Base-by-base conservation (phyloP, 2,888 invertebrate genomes). In the Disparrhopalites patrizii region DNA sequence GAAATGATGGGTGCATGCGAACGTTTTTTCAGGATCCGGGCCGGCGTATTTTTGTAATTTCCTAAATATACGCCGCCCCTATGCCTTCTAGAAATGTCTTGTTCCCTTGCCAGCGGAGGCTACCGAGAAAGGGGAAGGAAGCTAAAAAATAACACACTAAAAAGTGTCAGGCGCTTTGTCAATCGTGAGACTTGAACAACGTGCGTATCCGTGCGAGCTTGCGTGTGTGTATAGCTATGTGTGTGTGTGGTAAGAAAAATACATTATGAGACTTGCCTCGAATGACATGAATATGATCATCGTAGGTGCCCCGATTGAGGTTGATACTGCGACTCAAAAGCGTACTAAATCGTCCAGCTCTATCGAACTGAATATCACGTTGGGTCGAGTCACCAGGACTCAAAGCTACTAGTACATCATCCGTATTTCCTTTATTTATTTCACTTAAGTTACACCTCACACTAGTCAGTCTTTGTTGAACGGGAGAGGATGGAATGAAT, bases 331-430 rank as follows among this genome's bases (percentile, higher is more conserved):
- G 62, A 33, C 62, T 62, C 20, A 62, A 38, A n/a, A 23, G 75
- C 89, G 88, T 81, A 86, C 85, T 78, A 85, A 85, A 52, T 85
- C 83, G 70, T 85, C 85, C 64, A 84, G 82, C 78, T 82, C 83
- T 74, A 87, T 87, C 28, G 8, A 55, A 52, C 8, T 38, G 18
- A 33, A 50, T 25, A 51, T 20, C 40, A 31, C 38, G n/a, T 30
- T 23, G 8, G 8, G 15, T 25, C 50, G 31, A 13, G 30, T 60
- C 5, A 28, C 5, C 28, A n/a, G 27, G 30, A n/a, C 20, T 23
- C n/a, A 25, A 18, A 4, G 36, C 36, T n/a, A n/a, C n/a, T n/a
- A n/a, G n/a, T n/a, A n/a, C n/a, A 56, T 40, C 40, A 15, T 7
- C 43, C 7, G 25, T 58, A n/a, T 25, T 40, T 15, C 8, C 56